phyloP scores from a whole-genome alignment of 2,113 vertebrate genomes.

The Spheniscus mendiculus region DNA sequence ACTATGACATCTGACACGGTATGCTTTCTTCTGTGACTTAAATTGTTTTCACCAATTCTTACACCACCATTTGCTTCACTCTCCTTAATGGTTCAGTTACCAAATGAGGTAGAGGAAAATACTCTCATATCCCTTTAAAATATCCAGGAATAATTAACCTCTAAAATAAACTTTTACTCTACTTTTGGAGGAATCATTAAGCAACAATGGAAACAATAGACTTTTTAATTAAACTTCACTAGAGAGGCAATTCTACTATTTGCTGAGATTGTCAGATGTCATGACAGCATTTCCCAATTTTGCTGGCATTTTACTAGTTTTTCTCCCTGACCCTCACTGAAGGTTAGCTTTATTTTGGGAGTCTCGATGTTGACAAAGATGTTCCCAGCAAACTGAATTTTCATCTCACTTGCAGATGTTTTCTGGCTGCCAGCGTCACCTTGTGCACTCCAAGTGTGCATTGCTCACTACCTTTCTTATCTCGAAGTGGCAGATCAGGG shows the following conservation, averaged over 20 bases:
- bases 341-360: background rate
- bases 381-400: background rate
- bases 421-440: background rate
- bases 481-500: fast-evolving
- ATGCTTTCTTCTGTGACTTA: background rate
- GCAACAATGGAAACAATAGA: conserved; percentile 22
- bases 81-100: background rate
- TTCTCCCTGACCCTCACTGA: background rate
- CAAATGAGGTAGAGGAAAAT: background rate
- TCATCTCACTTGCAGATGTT: background rate
- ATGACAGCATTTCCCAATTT: background rate
- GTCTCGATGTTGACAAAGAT: background rate
- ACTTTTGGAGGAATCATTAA: conserved; percentile 39
- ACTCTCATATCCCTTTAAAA: conserved; percentile 6
- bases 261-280: conserved; percentile 26
- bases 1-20: background rate
- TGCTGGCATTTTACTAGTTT: background rate
- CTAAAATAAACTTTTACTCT: conserved; percentile 22
- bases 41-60: background rate
- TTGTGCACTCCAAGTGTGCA: fast-evolving
- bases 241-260: conserved; percentile 13
- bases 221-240: conserved; percentile 55
- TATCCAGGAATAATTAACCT: conserved; percentile 50
- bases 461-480: background rate
- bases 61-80: background rate